A percentile compares a stretch with the other conserved stretches of the same genome.
These are phyloP conservation scores for Lagopus leucura DNA, from an alignment of 2,113 vertebrate genomes.

Conservation along the genomic window DNA sequence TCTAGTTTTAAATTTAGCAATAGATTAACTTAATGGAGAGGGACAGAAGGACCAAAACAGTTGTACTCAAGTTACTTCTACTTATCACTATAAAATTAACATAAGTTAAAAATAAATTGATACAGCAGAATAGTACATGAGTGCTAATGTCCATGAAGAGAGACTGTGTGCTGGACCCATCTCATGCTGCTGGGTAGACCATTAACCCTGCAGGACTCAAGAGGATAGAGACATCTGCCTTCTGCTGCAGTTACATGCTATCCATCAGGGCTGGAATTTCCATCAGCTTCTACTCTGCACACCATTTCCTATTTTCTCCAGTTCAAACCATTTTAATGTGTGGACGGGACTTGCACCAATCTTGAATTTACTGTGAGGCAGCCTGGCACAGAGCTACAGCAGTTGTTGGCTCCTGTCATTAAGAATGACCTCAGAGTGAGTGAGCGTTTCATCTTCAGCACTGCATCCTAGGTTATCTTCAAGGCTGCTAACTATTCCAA, in stretches of 20 bases:
- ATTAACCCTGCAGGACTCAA: neutral
- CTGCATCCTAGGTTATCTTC: neutral
- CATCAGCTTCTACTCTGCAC: neutral
- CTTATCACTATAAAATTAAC: neutral
- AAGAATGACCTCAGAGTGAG: neutral
- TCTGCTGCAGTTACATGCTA: neutral
- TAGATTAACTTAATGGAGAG: neutral
- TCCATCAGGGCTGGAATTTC: neutral
- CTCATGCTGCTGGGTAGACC: neutral
- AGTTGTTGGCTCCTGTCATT: neutral
- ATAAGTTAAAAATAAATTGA: constrained; percentile 14
- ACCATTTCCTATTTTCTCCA: neutral
- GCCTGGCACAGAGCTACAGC: neutral
- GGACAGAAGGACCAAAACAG: neutral
- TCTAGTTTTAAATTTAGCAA: neutral
- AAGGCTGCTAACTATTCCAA: neutral
- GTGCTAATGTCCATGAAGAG: neutral
- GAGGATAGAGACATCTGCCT: neutral
- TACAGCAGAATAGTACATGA: neutral
- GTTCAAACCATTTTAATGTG: neutral
- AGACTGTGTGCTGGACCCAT: neutral
- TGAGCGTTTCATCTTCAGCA: rapidly evolving
- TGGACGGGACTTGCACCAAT: neutral
- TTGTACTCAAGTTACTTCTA: neutral
- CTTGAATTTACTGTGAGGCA: neutral